These are phyloP conservation scores for Celastrina argiolus DNA, from an alignment of 2,888 invertebrate genomes.

Conservation along the genomic window DNA sequence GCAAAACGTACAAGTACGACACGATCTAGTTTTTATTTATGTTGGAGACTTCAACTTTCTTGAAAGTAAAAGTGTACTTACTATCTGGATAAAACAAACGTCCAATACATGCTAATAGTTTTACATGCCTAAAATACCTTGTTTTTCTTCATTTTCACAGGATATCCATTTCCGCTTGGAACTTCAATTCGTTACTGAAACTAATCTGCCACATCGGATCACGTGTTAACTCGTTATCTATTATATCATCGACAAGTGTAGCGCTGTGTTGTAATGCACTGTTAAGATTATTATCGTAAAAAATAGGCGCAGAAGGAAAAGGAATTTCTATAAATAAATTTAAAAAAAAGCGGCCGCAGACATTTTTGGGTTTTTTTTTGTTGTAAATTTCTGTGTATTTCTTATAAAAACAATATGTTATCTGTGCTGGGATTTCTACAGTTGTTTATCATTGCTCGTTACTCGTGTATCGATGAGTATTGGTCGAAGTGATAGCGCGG, in stretches of 20 bases:
- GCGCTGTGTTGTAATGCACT: neutral
- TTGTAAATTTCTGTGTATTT: neutral
- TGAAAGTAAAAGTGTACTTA: too few relatives aligned
- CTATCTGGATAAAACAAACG: too few relatives aligned
- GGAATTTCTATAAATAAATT: too few relatives aligned
- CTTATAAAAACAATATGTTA: conserved; percentile 1
- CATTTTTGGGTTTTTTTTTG: neutral
- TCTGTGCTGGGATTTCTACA: neutral
- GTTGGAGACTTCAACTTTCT: too few relatives aligned
- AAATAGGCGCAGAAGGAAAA: neutral
- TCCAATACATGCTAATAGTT: too few relatives aligned
- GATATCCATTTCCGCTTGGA: neutral
- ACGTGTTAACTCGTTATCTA: neutral
- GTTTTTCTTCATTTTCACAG: too few relatives aligned
- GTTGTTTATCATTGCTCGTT: neutral
- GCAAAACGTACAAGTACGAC: neutral
- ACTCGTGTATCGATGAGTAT: conserved; percentile 28
- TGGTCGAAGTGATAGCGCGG: conserved; percentile 27
- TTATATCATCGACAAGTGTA: neutral
- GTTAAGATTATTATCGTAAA: neutral
- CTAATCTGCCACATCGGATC: neutral
- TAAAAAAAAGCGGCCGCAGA: too few relatives aligned
- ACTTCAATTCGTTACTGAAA: neutral
- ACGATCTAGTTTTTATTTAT: neutral
- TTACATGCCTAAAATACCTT: too few relatives aligned